Percentiles rank a stretch among this genome's conserved stretches.
Evolutionary conservation across 2,888 invertebrate genomes (phyloP).

Genomic region (Atethmia centrago): DNA sequence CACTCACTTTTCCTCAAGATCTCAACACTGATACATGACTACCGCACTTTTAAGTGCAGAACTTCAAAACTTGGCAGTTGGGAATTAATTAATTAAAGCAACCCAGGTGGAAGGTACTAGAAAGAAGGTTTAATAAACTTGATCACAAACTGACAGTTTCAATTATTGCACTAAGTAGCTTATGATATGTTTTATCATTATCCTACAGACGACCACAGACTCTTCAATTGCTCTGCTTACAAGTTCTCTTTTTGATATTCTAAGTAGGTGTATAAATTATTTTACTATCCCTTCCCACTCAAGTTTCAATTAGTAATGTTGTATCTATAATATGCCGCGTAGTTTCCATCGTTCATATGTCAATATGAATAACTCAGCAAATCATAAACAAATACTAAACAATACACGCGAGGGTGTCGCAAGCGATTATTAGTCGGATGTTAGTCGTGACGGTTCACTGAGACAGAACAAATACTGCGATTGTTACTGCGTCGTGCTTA

Average conservation of each 20-base stretch:
- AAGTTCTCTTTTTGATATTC: too few relatives aligned
- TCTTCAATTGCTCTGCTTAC: neutral
- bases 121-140: neutral
- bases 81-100: neutral
- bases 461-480: slow-evolving; percentile 61
- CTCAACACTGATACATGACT: neutral
- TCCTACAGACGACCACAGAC: too few relatives aligned
- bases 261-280: too few relatives aligned
- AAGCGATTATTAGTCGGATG: slow-evolving; percentile 61
- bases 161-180: neutral
- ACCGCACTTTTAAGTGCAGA: neutral
- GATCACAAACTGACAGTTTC: neutral
- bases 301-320: neutral
- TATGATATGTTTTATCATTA: neutral
- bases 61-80: neutral
- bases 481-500: slow-evolving; percentile 14
- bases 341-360: slow-evolving; percentile 5
- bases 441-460: slow-evolving; percentile 56
- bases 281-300: neutral
- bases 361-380: slow-evolving; percentile 3
- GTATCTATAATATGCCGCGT: neutral
- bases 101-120: neutral
- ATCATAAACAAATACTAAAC: slow-evolving; percentile 34
- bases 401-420: slow-evolving; percentile 49
- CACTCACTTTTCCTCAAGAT: neutral